phyloP scores from a whole-genome alignment of 2,113 vertebrate species.

The Petaurus breviceps region DNA sequence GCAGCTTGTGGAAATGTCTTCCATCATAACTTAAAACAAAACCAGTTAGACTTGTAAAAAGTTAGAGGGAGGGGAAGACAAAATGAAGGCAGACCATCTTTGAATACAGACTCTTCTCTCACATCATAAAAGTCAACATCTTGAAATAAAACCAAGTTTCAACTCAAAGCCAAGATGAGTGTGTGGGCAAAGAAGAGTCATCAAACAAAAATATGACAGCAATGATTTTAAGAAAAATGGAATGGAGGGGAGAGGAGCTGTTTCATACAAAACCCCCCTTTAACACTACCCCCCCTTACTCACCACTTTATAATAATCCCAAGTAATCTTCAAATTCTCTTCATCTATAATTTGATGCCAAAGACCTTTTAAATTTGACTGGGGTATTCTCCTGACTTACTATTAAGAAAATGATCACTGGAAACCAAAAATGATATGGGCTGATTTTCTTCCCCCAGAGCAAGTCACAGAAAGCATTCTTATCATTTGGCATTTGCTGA shows the following conservation, averaged over 20 bases:
- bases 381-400: conserved; percentile 39
- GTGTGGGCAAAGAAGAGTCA: neutral
- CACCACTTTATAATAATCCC: conserved; percentile 37
- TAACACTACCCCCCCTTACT: conserved; percentile 27
- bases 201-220: conserved; percentile 22
- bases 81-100: conserved; percentile 14
- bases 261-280: conserved; percentile 3
- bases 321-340: conserved; percentile 46
- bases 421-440: conserved; percentile 52
- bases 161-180: conserved; percentile 37
- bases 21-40: neutral
- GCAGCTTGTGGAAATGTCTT: neutral
- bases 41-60: neutral
- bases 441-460: conserved; percentile 28
- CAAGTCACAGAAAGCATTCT: conserved; percentile 55
- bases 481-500: conserved; percentile 31
- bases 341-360: conserved; percentile 49
- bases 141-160: conserved; percentile 50
- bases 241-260: neutral
- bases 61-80: neutral
- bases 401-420: conserved; percentile 63
- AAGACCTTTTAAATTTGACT: conserved; percentile 65
- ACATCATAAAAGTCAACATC: conserved; percentile 29
- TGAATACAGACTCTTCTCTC: conserved; percentile 16
- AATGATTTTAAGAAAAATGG: neutral